Conservation (phyloP, 92 coral and sea anemone genomes). For the Bergia puertoricense region DNA sequence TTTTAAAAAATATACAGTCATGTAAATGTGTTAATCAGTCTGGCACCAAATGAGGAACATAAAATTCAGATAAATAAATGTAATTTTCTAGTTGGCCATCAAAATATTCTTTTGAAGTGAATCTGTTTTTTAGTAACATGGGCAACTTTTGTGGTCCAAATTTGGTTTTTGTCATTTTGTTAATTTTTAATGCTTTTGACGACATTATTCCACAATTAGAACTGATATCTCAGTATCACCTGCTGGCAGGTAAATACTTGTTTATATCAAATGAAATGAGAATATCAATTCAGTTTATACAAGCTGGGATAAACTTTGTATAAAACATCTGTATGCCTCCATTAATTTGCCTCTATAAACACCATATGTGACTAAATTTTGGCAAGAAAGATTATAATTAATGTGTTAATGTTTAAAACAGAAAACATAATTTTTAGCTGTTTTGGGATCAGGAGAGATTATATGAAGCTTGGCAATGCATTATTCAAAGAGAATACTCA, state of each 20-base stretch:
- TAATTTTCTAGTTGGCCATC: no score
- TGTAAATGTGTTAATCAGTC: no score
- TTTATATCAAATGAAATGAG: neutral
- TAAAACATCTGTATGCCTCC: neutral
- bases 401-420: neutral
- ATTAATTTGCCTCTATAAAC: neutral
- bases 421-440: neutral
- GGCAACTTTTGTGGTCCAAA: neutral
- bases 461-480: neutral
- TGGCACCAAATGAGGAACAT: no score
- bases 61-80: no score
- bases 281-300: neutral
- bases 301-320: neutral
- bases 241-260: neutral
- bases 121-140: neutral
- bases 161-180: neutral
- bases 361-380: neutral
- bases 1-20: no score
- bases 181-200: neutral
- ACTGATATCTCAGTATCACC: neutral
- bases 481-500: neutral
- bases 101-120: neutral
- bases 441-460: neutral
- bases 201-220: neutral
- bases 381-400: neutral